Evolutionary conservation across 1,140 invertebrate genomes (phyloP).

Genomic region (Caenorhabditis inopinata): DNA sequence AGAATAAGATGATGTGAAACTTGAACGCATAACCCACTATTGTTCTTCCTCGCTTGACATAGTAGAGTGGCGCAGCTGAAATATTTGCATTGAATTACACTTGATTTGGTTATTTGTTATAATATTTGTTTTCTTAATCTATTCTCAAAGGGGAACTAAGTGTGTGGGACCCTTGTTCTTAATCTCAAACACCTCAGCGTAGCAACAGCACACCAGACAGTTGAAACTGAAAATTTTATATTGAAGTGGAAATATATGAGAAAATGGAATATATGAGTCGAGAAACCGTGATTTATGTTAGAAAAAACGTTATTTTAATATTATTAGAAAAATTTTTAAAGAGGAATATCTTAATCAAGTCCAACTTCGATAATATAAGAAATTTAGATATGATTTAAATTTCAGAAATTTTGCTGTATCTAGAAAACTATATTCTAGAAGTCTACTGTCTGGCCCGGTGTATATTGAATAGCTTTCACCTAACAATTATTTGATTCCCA

Average conservation of each 20-base stretch:
- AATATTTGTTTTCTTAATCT: not conserved
- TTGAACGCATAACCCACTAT: conserved; percentile 42
- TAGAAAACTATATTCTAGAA: too few relatives aligned
- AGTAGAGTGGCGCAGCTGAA: conserved; percentile 35
- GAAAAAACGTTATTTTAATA: too few relatives aligned
- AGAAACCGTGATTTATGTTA: not conserved
- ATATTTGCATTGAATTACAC: conserved; percentile 28
- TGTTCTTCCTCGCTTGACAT: conserved; percentile 43
- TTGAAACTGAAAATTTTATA: conserved; percentile 4
- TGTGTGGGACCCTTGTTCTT: conserved; percentile 25
- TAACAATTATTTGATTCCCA: not conserved
- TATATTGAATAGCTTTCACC: not conserved
- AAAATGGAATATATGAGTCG: not conserved
- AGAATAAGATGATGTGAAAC: conserved; percentile 36
- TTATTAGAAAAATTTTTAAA: too few relatives aligned
- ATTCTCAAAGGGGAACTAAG: conserved; percentile 22
- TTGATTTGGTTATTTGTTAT: not conserved
- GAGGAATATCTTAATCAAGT: too few relatives aligned
- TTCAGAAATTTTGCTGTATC: too few relatives aligned
- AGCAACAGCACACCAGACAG: conserved; percentile 31
- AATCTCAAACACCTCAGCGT: conserved; percentile 32
- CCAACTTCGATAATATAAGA: too few relatives aligned
- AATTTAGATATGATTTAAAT: too few relatives aligned
- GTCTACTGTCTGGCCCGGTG: conserved; percentile 10
- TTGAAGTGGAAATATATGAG: too few relatives aligned